Conservation (phyloP, 2,113 vertebrate species). For the Perognathus longimembris region DNA sequence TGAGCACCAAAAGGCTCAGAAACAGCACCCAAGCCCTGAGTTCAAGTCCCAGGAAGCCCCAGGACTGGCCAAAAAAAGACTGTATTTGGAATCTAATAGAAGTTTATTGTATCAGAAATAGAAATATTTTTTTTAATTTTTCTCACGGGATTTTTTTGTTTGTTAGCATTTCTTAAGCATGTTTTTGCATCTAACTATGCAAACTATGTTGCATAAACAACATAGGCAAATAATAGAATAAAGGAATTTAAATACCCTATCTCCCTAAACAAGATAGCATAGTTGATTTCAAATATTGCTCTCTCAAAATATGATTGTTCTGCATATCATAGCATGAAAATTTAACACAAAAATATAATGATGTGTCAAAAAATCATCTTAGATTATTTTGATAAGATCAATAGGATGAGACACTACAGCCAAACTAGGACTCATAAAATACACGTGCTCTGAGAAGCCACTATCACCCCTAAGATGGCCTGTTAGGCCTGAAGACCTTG, state of each 20-base stretch:
- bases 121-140: conserved; percentile 1
- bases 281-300: neutral
- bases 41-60: no score
- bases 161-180: no score
- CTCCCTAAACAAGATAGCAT: neutral
- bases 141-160: conserved; percentile 1
- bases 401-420: neutral
- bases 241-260: no score
- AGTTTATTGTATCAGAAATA: conserved; percentile 5
- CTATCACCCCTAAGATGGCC: neutral
- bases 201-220: no score
- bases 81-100: conserved; percentile 7
- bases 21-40: no score
- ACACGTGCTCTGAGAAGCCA: neutral
- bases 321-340: neutral
- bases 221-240: no score
- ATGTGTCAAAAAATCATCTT: neutral
- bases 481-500: neutral
- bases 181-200: no score
- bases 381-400: neutral
- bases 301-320: conserved; percentile 30
- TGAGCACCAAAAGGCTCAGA: no score
- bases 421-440: neutral
- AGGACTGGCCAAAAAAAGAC: no score
- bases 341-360: neutral